Evolutionary conservation across 2,113 vertebrate species (phyloP), one percentile per base, ranked within the genome.

Genomic region (Oreochromis niloticus): DNA sequence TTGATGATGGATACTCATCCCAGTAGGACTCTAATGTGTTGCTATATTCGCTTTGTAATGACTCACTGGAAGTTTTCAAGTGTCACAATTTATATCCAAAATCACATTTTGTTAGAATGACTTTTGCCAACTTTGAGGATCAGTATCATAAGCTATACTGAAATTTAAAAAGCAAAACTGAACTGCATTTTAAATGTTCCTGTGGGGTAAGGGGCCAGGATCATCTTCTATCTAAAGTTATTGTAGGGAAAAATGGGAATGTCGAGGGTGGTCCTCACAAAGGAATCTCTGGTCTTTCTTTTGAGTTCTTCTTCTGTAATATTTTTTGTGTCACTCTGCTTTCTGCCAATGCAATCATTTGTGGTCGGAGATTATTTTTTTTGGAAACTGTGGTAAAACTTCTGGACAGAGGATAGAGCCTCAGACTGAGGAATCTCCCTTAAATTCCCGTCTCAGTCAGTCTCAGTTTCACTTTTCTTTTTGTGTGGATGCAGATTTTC

Each of bases 401-500:
- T 30, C 41, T 7, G 68, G 41, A 48, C 24, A 48, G 41, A 75
- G 41, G 41, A 75, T 30, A 24, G 9, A 3, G 9, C n/a, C 22
- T 34, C 54, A 27, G 17, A 13, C 16, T 61, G 30, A 56, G 56
- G 32, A 80, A 85, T 80, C 43, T 82, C 66, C 66, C 82, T 30
- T 54, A 1, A 79, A 61, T 78, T 79, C n/a, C 41, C 2, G 0
- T 46, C 19, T 32, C 32, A 52, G 16, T 5, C 19, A 9, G 8
- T 55, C 63, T 56, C 63, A 75, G 43, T 93, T 93, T 92, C 55
- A 81, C 43, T 81, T 82, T 41, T 7, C 22, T 85, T 4, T 75
- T 3, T 78, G 9, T 84, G 68, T 80, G 4, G 71, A 39, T 57
- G 34, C 90, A 98, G 97, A 46, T 98, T 98, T 91, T 97, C 97